These are phyloP conservation scores for Aythya baeri DNA, from an alignment of 2,113 vertebrate genomes.

Conservation along the genomic window DNA sequence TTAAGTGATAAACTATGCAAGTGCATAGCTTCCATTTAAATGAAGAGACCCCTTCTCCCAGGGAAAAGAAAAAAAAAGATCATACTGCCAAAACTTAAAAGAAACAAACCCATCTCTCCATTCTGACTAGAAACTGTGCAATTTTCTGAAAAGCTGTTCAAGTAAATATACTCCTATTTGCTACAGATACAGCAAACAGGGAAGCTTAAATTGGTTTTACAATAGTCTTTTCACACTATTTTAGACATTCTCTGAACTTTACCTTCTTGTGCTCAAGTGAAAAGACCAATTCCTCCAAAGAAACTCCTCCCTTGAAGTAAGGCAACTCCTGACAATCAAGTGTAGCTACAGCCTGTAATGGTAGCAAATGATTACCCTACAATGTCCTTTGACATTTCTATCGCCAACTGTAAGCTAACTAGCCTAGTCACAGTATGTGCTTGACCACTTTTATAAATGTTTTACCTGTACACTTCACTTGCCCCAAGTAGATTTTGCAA, in stretches of 20 bases:
- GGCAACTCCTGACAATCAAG: conserved; percentile 33
- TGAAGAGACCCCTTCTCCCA: neutral
- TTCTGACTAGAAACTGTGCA: conserved; percentile 39
- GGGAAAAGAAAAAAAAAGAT: neutral
- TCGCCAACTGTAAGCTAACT: neutral
- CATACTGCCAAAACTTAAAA: neutral
- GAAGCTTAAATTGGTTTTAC: neutral
- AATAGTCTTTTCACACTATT: neutral
- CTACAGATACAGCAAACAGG: conserved; percentile 28
- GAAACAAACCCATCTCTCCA: neutral
- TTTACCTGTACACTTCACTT: neutral
- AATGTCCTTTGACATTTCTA: neutral
- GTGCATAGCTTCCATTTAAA: conserved; percentile 12
- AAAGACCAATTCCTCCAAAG: neutral
- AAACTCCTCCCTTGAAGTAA: conserved; percentile 36
- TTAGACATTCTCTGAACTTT: neutral
- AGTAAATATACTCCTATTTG: conserved; percentile 37
- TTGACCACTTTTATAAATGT: neutral
- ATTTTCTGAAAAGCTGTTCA: conserved; percentile 45
- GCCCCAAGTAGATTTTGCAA: neutral
- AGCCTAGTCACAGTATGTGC: neutral
- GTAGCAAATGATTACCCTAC: neutral
- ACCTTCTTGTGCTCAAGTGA: neutral
- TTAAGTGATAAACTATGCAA: neutral
- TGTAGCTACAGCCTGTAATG: conserved; percentile 45